These are phyloP conservation scores for Papilio gigon DNA, from an alignment of 2,888 invertebrate genomes.

Conservation along the genomic window DNA sequence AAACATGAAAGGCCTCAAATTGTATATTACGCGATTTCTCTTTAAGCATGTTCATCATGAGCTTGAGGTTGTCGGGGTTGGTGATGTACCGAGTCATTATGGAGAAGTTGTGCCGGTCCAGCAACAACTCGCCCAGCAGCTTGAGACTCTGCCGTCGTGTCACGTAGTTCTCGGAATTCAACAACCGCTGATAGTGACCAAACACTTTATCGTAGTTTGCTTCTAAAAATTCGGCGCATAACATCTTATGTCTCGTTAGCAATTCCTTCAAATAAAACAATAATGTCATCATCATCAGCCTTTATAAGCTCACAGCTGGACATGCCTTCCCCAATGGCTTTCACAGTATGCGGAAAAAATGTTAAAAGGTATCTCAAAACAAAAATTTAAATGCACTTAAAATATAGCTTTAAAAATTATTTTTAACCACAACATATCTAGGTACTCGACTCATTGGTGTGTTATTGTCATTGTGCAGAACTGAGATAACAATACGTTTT, in stretches of 20 bases:
- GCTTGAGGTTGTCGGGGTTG: constrained; percentile 99
- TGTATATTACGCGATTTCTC: constrained; percentile 99
- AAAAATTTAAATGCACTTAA: too few relatives aligned
- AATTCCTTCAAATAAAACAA: constrained; percentile 86
- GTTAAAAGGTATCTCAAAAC: too few relatives aligned
- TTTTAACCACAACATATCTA: too few relatives aligned
- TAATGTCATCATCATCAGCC: too few relatives aligned
- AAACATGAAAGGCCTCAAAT: constrained; percentile 99
- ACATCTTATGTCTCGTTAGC: constrained; percentile 95
- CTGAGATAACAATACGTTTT: too few relatives aligned
- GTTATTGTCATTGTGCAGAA: too few relatives aligned
- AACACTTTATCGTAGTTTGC: constrained; percentile 99
- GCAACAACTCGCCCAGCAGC: constrained; percentile 96
- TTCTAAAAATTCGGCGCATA: constrained; percentile 99
- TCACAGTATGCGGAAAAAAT: too few relatives aligned
- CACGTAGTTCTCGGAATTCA: constrained; percentile 99
- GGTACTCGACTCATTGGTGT: too few relatives aligned
- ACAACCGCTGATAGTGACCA: constrained; percentile 96
- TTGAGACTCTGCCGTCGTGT: constrained; percentile 99
- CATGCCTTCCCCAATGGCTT: too few relatives aligned
- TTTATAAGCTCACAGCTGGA: too few relatives aligned
- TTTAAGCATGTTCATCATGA: constrained; percentile 99
- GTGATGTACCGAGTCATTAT: constrained; percentile 99
- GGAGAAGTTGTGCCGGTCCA: constrained; percentile 99
- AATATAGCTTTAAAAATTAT: too few relatives aligned